Percentiles rank a stretch among this genome's conserved stretches.
Evolutionary conservation across 2,113 vertebrate species (phyloP).

Genomic region (Dermatemys mawii): DNA sequence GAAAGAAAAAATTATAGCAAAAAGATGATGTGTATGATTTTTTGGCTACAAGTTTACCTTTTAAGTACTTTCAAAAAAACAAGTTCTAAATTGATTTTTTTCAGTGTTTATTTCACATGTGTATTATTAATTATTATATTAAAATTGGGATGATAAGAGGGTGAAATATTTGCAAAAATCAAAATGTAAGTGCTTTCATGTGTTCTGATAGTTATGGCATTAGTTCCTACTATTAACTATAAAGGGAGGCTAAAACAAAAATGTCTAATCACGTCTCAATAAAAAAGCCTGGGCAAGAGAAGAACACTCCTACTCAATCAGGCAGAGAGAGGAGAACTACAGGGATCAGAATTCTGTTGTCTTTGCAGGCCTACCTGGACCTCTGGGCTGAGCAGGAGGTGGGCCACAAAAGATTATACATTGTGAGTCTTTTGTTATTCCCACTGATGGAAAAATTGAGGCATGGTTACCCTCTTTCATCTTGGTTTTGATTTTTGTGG

Average conservation of each 20-base stretch:
- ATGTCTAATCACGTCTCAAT: neutral
- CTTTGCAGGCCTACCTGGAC: neutral
- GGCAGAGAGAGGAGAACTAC: neutral
- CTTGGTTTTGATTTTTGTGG: neutral
- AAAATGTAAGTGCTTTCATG: neutral
- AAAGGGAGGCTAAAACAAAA: neutral
- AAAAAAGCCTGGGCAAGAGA: accelerated
- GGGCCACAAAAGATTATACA: neutral
- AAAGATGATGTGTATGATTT: neutral
- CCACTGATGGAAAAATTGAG: neutral
- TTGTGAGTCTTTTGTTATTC: neutral
- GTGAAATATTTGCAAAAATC: neutral
- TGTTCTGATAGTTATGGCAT: neutral
- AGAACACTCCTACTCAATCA: neutral
- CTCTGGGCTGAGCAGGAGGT: accelerated
- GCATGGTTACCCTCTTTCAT: neutral
- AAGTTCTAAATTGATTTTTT: neutral
- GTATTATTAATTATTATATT: neutral
- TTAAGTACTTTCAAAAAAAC: neutral
- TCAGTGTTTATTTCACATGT: neutral
- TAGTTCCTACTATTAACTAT: neutral
- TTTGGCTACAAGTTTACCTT: neutral
- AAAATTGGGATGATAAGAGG: neutral
- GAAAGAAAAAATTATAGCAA: neutral
- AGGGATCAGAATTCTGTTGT: neutral